Evolutionary conservation across 2,797 vertebrate genomes (phyloP).

Genomic region (Anguilla pacifica): DNA sequence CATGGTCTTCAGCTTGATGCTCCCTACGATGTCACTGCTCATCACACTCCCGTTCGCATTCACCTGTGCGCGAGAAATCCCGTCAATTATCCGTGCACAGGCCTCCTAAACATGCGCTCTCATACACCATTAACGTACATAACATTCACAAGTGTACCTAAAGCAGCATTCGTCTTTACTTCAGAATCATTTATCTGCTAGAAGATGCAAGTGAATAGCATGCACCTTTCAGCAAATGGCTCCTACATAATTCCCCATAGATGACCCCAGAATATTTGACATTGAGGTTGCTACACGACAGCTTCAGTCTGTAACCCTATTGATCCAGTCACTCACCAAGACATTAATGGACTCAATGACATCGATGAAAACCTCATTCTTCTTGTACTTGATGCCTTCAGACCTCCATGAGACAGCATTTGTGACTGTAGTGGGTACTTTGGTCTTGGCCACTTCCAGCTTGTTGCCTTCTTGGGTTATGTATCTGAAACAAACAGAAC

Average conservation of each 20-base stretch:
- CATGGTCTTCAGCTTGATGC: conserved; percentile 91
- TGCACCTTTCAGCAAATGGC: background rate
- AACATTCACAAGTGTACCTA: background rate
- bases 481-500: conserved; percentile 72
- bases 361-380: conserved; percentile 95
- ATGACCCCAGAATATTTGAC: background rate
- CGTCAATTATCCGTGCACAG: background rate
- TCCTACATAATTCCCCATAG: background rate
- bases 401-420: conserved; percentile 95
- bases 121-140: background rate
- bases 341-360: conserved; percentile 93
- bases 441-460: conserved; percentile 81
- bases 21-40: conserved; percentile 91
- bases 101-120: background rate
- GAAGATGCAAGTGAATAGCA: background rate
- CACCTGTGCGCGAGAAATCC: background rate
- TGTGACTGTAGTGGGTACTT: conserved; percentile 89
- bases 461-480: conserved; percentile 91
- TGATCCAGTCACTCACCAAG: conserved; percentile 73
- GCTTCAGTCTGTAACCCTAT: background rate
- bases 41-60: conserved; percentile 87
- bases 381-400: conserved; percentile 91
- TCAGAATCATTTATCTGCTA: background rate
- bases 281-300: background rate
- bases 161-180: background rate